phyloP scores from a whole-genome alignment of 92 coral and sea anemone genomes.

The Galaxea fascicularis region DNA sequence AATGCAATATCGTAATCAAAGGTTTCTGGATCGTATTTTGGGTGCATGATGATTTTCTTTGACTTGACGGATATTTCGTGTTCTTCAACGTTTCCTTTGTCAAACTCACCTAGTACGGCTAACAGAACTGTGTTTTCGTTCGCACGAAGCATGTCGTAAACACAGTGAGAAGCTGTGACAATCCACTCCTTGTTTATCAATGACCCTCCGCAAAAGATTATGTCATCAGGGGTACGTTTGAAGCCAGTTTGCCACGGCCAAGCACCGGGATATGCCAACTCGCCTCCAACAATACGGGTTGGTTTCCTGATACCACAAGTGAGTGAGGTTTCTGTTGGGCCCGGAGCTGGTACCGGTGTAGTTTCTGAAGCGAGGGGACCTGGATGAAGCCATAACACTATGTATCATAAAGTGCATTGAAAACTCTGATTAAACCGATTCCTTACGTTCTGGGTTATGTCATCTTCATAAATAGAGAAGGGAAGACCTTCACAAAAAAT shows the following conservation, averaged over 20 bases:
- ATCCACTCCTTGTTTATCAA: conserved; percentile 73
- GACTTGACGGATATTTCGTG: conserved; percentile 61
- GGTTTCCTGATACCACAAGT: conserved; percentile 72
- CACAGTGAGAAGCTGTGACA: conserved; percentile 80
- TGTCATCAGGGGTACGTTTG: conserved; percentile 27
- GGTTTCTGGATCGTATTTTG: conserved; percentile 53
- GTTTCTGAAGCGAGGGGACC: not conserved
- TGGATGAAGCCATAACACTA: not conserved
- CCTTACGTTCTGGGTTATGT: too few relatives aligned
- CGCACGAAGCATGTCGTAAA: conserved; percentile 40
- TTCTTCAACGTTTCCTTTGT: conserved; percentile 60
- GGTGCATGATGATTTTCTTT: conserved; percentile 58
- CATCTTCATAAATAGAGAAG: too few relatives aligned
- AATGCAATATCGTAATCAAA: conserved; percentile 72
- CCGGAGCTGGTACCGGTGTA: not conserved
- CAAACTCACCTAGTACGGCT: conserved; percentile 70
- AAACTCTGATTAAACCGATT: too few relatives aligned
- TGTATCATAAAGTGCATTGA: too few relatives aligned
- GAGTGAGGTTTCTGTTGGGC: conserved; percentile 18
- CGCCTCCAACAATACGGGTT: conserved; percentile 76
- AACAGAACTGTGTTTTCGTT: conserved; percentile 42
- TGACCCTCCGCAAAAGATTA: conserved; percentile 71
- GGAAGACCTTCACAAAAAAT: too few relatives aligned
- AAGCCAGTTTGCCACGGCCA: conserved; percentile 83
- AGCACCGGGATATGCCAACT: conserved; percentile 71